These are phyloP conservation scores for Sminthurides aquaticus DNA, from an alignment of 2,888 invertebrate species.

Conservation along the genomic window DNA sequence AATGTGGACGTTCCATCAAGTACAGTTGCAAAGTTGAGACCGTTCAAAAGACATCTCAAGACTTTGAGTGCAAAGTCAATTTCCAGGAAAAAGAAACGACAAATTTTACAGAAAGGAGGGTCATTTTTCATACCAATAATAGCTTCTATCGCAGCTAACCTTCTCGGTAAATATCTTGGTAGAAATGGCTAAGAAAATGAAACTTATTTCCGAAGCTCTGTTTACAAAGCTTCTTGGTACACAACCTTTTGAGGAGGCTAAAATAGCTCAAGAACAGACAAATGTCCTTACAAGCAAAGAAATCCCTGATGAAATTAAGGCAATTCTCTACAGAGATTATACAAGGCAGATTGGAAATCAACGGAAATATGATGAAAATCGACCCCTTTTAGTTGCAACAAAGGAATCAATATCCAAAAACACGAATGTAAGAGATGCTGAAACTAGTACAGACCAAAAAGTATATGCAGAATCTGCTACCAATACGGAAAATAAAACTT, in stretches of 20 bases:
- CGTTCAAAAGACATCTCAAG: conserved; percentile 11
- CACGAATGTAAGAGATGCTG: background rate
- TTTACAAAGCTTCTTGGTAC: background rate
- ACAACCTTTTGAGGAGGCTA: background rate
- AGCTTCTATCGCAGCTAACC: conserved; percentile 1
- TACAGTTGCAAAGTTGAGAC: conserved; percentile 9
- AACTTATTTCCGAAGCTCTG: conserved; percentile 11
- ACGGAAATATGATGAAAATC: background rate
- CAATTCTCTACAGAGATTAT: conserved; percentile 3
- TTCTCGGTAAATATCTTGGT: background rate
- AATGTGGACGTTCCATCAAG: conserved; percentile 7
- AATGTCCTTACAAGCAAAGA: background rate
- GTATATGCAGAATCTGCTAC: background rate
- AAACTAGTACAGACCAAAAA: too few relatives aligned
- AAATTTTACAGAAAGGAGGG: conserved; percentile 13
- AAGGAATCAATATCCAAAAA: too few relatives aligned
- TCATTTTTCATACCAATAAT: conserved; percentile 12
- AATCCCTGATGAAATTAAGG: conserved; percentile 10
- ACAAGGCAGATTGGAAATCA: too few relatives aligned
- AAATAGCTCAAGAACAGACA: background rate
- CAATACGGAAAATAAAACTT: background rate
- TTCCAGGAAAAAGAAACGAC: background rate
- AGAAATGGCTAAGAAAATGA: conserved; percentile 20
- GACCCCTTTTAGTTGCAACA: background rate
- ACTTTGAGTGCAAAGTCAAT: background rate